Evolutionary conservation across 1,140 invertebrate genomes (phyloP), one percentile per base, ranked within the genome.

Genomic region (Phymorhynchus buccinoides): DNA sequence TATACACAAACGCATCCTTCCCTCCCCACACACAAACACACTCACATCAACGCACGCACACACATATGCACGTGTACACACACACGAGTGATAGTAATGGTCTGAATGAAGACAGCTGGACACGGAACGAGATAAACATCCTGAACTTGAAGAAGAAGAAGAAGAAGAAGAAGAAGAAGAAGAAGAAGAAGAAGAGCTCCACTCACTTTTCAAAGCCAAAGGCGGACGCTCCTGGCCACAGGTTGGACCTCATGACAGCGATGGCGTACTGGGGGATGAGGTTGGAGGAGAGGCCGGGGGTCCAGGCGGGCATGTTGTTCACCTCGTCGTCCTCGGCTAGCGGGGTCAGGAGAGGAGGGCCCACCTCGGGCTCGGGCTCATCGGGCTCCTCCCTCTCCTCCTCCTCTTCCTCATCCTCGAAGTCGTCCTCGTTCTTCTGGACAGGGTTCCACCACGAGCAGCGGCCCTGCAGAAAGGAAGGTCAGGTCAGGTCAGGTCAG

Each of bases 261-360:
- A 93, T 90, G 35, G 93, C 90, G 90, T 91, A 93, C 87, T 93
- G 93, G 41, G 92, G 91, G 39, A 93, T 90, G 75, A 94, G 89
- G 78, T 89, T 90, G 22, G 92, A 92, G 7, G 91, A 91, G 0
- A 90, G 81, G 39, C 95, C 93, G 0, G 95, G 92, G 1, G 94
- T 95, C 96, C 96, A 97, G 0, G 96, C 95, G 81, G 94, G 92
- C 41, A 95, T 92, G 27, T 94, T 94, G 84, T 96, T 95, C 0
- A 95, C 89, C 81, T 91, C 91, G 18, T 89, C 91, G 90, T 94
- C 93, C 85, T 93, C 93, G 39, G 91, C 91, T 35, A 93, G 85
- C 22, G 93, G 93, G 39, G 92, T 93, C 4, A 97, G 94, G 7
- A 97, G 94, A 2, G 95, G 94, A 7, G 96, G 96, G 1, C 96